Percentiles rank a stretch among this genome's conserved stretches.
Evolutionary conservation across 1,140 invertebrate genomes (phyloP).

Genomic region (Kradibia gibbosae): DNA sequence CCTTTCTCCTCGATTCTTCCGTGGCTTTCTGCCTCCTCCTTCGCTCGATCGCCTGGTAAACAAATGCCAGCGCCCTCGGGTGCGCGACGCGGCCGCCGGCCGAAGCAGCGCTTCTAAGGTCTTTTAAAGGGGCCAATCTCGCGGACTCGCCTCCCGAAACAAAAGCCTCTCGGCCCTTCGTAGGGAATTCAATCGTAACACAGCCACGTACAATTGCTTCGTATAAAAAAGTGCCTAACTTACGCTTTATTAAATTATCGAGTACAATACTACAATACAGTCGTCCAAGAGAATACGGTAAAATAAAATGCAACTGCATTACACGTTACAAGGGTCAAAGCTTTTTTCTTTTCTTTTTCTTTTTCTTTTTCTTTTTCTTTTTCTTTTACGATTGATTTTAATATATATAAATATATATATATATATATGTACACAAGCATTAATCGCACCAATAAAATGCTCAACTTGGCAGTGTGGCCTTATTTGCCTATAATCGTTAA

Average conservation of each 20-base stretch:
- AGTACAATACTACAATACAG: too few species aligned
- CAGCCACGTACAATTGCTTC: neutral
- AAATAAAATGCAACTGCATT: neutral
- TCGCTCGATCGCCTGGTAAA: conserved; percentile 27
- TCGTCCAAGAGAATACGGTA: neutral
- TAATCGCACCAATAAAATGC: neutral
- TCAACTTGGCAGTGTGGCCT: neutral
- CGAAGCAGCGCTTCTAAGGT: neutral
- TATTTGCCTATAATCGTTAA: neutral
- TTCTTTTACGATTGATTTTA: neutral
- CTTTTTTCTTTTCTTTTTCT: too few species aligned
- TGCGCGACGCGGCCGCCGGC: neutral
- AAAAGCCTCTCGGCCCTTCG: neutral
- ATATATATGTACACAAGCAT: neutral
- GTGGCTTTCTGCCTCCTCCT: conserved; percentile 69
- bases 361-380: too few species aligned
- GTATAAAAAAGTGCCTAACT: neutral
- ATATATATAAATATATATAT: neutral
- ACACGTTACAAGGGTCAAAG: too few species aligned
- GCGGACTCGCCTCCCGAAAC: too few species aligned
- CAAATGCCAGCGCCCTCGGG: conserved; percentile 47
- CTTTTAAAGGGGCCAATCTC: too few species aligned
- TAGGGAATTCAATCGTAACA: neutral
- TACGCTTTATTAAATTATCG: too few species aligned
- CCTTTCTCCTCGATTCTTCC: too few species aligned